phyloP scores from a whole-genome alignment of 2,797 vertebrate species.

The Smutsia temminckii region DNA sequence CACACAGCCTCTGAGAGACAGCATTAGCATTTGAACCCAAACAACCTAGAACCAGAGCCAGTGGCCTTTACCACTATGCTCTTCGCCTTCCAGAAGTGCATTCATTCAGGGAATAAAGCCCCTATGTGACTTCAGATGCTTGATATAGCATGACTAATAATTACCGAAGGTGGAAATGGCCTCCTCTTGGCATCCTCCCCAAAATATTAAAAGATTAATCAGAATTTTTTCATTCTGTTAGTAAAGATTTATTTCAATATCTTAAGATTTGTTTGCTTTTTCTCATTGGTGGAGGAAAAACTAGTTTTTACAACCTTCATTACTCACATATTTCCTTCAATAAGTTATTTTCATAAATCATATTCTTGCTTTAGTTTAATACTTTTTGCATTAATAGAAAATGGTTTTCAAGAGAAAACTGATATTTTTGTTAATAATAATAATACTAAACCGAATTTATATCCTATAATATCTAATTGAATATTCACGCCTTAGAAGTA shows the following conservation, averaged over 20 bases:
- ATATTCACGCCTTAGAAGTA: not conserved
- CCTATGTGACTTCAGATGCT: rapidly evolving
- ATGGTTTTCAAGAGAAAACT: not conserved
- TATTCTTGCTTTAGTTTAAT: not conserved
- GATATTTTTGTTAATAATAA: not conserved
- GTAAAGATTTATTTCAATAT: not conserved
- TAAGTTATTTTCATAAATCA: not conserved
- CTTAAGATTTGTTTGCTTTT: not conserved
- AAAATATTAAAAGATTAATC: not conserved
- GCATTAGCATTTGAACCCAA: not conserved
- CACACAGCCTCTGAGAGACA: not conserved
- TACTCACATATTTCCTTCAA: not conserved
- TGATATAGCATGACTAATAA: not conserved
- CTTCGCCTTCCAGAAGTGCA: not conserved
- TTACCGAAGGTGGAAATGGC: not conserved
- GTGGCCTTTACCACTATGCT: not conserved
- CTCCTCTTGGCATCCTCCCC: not conserved
- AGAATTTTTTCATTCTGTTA: not conserved
- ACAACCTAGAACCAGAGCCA: not conserved
- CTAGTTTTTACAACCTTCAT: not conserved
- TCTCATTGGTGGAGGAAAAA: not conserved
- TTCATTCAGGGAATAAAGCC: not conserved
- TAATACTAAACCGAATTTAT: not conserved
- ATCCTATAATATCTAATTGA: not conserved
- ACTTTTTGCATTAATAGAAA: not conserved